Base-by-base conservation (phyloP, 1,140 invertebrate genomes). In the Lethrus apterus region DNA sequence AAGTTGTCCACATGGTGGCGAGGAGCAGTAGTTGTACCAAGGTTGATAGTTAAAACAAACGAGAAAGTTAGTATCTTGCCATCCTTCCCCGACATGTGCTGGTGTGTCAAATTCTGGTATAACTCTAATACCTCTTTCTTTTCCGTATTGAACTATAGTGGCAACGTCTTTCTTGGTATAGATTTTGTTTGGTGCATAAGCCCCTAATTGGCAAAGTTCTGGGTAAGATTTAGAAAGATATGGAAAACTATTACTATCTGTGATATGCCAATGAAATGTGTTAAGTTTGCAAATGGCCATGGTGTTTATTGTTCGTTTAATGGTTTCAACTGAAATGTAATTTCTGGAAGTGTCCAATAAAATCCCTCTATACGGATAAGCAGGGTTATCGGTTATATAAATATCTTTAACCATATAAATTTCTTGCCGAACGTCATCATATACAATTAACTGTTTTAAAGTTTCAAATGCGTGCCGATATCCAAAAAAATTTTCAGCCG, bases 261-360 rank as follows among this genome's bases (percentile, higher is more conserved):
- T 89, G 11, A 92, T 86, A 54, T 93, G 88, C 86, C 87, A 91
- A 55, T 93, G 89, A 62, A 93, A 84, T 0, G 81, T 81, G 59
- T 93, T 93, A 21, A 93, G 58, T 58, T 92, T 93, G 8, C 79
- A 81, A 57, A 80, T 72, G 0, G 80, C 79, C 86, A 92, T 89
- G 0, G 73, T 86, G 56, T 89, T 84, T 29, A 93, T 70, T 0
- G 84, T 86, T 13, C 74, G 69, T 52, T 84, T 77, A 31, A 93
- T 83, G 1, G 75, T 66, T 2, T 76, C 70, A 34, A 87, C 74
- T 1, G 76, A 68, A 52, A 81, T 73, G 58, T 74, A 89, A 63
- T 89, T 89, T 17, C 88, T 74, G 0, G 84, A 75, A 0, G 86
- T 89, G 54, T 91, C 88, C 21, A 91, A 57, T 2, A 86, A 62